Evolutionary conservation across 1,140 invertebrate species (phyloP), one percentile per base, ranked within the genome.

Genomic region (Drosophila bifasciata): DNA sequence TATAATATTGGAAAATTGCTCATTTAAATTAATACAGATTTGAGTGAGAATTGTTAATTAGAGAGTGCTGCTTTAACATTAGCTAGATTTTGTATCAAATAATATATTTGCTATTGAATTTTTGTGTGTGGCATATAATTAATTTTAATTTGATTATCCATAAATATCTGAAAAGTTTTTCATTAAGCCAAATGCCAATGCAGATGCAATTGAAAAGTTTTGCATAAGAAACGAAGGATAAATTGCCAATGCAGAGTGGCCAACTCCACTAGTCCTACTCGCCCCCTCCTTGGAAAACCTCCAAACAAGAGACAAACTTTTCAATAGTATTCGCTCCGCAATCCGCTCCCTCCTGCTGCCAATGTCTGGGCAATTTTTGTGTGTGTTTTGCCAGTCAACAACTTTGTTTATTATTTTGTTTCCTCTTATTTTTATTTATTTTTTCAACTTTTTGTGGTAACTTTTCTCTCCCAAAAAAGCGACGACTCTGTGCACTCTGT

Each of bases 361-460:
- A 72, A 63, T 68, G 53, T 60, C 73, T 84, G 70, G 50, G 49
- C 63, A 64, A 68, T 75, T 63, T 74, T 63, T 70, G 44, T 78
- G 44, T 78, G 62, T 83, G 28, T 72, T 71, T 79, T 83, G 75
- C 52, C 71, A 85, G 79, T 85, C 80, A 84, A 84, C 80, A 76
- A 73, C 70, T 74, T 74, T 74, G 70, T 74, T 74, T 74, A 74
- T 74, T 74, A 64, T 74, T 64, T 74, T 74, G 71, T 74, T 53
- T 74, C 60, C 60, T 21, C 53, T 71, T 61, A 61, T 61, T 50
- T 49, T 63, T 40, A 23, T 70, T 56, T 78, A 21, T 71, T 78
- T 79, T 69, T 71, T 58, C 57, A 83, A 83, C 79, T 84, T 83
- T 79, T 63, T 85, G 75, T 79, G 69, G 79, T 70, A 83, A 79